Conservation (phyloP, 1,140 invertebrate species). For the Drosophila athabasca region DNA sequence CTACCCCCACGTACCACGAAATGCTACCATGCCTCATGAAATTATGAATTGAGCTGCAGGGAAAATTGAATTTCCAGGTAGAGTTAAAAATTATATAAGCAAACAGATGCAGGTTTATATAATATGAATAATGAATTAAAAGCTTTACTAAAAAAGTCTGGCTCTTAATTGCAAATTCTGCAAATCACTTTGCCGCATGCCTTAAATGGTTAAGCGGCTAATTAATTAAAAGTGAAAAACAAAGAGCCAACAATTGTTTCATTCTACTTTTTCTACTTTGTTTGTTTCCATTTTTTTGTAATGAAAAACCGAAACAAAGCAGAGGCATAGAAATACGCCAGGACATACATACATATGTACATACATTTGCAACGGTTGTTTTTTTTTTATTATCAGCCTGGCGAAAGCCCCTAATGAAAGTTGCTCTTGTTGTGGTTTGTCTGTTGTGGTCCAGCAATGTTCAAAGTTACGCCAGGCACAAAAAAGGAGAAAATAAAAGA, state of each 20-base stretch:
- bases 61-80: constrained; percentile 7
- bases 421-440: constrained; percentile 1
- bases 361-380: constrained; percentile 7
- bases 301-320: constrained; percentile 1
- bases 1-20: too few relatives aligned
- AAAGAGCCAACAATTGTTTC: constrained; percentile 4
- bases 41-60: constrained; percentile 16
- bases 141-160: neutral
- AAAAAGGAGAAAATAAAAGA: neutral
- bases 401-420: neutral
- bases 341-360: neutral
- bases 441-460: neutral
- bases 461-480: too few relatives aligned
- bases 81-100: neutral
- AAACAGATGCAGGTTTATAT: too few relatives aligned
- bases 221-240: constrained; percentile 48
- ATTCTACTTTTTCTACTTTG: neutral
- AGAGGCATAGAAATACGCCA: neutral
- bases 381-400: constrained; percentile 1
- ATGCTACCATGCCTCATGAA: neutral
- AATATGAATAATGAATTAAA: too few relatives aligned
- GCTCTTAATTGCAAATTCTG: constrained; percentile 22
- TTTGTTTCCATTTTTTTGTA: neutral
- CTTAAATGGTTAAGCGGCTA: constrained; percentile 9
- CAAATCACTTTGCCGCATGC: neutral